Conservation (phyloP, 2,797 vertebrate species). For the Scolopax bukidnonensis region DNA sequence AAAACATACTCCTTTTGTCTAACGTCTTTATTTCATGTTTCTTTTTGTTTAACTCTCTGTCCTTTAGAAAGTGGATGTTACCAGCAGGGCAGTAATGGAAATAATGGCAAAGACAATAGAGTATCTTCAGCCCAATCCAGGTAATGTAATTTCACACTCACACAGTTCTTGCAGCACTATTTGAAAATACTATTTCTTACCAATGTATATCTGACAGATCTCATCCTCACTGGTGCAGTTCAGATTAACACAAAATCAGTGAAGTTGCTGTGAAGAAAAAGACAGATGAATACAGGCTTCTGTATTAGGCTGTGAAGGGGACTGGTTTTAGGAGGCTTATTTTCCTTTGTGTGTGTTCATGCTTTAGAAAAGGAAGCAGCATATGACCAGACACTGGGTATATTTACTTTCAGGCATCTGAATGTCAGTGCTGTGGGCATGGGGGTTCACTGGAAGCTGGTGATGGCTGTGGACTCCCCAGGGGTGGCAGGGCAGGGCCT, state of each 20-base stretch:
- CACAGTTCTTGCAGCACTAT: background rate
- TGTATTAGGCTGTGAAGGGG: background rate
- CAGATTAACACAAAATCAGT: background rate
- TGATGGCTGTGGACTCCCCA: background rate
- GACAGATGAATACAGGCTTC: background rate
- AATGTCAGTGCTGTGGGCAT: background rate
- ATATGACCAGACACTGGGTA: fast-evolving
- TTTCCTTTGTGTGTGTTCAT: background rate
- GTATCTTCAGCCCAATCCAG: slow-evolving; percentile 98
- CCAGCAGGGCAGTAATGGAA: slow-evolving; percentile 92
- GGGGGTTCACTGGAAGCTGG: background rate
- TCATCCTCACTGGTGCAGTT: background rate
- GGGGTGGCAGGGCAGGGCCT: background rate
- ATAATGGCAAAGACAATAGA: slow-evolving; percentile 97
- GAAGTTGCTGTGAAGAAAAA: fast-evolving
- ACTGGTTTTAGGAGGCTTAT: background rate
- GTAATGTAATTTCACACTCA: slow-evolving; percentile 73
- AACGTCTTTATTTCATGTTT: background rate
- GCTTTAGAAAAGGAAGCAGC: background rate
- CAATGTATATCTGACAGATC: background rate
- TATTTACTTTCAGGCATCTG: background rate
- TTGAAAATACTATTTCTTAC: background rate
- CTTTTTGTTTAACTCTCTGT: slow-evolving; percentile 23
- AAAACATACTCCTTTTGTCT: background rate
- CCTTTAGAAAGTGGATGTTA: slow-evolving; percentile 91